Evolutionary conservation across 2,113 vertebrate genomes (phyloP), one percentile per base, ranked within the genome.

Genomic region (Pseudorasbora parva): DNA sequence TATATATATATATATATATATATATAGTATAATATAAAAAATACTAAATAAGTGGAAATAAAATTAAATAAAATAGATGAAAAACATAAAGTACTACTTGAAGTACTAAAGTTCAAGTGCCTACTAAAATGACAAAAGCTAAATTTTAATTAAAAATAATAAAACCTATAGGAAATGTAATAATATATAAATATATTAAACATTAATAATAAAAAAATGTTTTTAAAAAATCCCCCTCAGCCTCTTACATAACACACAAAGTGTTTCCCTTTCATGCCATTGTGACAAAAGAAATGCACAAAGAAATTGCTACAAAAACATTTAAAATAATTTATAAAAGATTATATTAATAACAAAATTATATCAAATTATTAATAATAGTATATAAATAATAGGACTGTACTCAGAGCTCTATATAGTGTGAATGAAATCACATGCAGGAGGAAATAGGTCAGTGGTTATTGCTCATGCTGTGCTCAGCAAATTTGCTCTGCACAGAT

Each of bases 401-500:
- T 37, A 12, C 66, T 69, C 66, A 15, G 74, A n/a, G 21, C 72
- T 21, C 33, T 12, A 43, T 37, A n/a, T 37, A n/a, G 54, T 59
- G 19, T 57, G 27, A 41, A 57, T 43, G 25, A n/a, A 15, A 56
- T 15, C 57, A 57, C 51, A 41, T 23, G 19, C 74, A 4, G 12
- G 15, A 30, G 72, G n/a, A 37, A 78, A 78, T 60, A 60, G 75
- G 75, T 78, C 75, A 60, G 56, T 60, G 56, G 49, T 57, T n/a
- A 56, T 23, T 41, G 33, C 33, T 78, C 11, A 60, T 78, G 75
- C 9, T 78, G 8, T 25, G 75, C 54, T 78, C 33, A 43, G 75
- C 23, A 14, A 59, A 23, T 60, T 45, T 45, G 56, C 43, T 60
- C 12, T 43, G 75, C 25, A 78, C 74, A 41, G 19, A 30, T 57